Conservation (phyloP, 1,140 invertebrate genomes). For the Glossosoma conforme region DNA sequence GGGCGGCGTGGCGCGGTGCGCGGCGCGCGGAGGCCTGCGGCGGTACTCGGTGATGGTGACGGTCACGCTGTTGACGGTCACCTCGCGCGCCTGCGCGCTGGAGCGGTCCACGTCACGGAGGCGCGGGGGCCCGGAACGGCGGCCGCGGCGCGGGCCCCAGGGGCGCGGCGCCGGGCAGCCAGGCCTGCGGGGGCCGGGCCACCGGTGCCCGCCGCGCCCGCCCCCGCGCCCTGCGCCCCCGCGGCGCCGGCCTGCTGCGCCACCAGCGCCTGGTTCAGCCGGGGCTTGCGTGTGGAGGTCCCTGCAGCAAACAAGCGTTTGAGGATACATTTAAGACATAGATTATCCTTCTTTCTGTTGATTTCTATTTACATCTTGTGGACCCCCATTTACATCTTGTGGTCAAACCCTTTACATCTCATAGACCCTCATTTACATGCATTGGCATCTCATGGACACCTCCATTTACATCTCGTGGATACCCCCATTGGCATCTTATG, state of each 20-base stretch:
- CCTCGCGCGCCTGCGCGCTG: conserved; percentile 83
- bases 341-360: too few relatives aligned
- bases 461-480: too few relatives aligned
- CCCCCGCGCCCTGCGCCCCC: conserved; percentile 79
- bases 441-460: too few relatives aligned
- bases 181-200: conserved; percentile 44
- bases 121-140: conserved; percentile 63
- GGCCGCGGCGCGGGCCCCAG: conserved; percentile 6
- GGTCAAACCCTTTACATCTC: too few relatives aligned
- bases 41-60: conserved; percentile 95
- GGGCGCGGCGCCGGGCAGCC: conserved; percentile 45
- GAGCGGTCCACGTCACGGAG: conserved; percentile 88
- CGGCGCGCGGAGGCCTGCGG: conserved; percentile 52
- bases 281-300: conserved; percentile 83
- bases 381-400: too few relatives aligned
- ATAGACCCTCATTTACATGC: too few relatives aligned
- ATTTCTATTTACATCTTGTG: too few relatives aligned
- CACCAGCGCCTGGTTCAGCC: conserved; percentile 88
- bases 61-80: conserved; percentile 94
- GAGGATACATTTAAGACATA: too few relatives aligned
- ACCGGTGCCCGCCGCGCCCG: conserved; percentile 51
- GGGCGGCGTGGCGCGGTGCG: conserved; percentile 35
- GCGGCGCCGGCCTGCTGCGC: conserved; percentile 80
- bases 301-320: conserved; percentile 44
- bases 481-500: too few relatives aligned